Base-by-base conservation (phyloP, 2,888 invertebrate genomes). In the Pimpla rufipes region DNA sequence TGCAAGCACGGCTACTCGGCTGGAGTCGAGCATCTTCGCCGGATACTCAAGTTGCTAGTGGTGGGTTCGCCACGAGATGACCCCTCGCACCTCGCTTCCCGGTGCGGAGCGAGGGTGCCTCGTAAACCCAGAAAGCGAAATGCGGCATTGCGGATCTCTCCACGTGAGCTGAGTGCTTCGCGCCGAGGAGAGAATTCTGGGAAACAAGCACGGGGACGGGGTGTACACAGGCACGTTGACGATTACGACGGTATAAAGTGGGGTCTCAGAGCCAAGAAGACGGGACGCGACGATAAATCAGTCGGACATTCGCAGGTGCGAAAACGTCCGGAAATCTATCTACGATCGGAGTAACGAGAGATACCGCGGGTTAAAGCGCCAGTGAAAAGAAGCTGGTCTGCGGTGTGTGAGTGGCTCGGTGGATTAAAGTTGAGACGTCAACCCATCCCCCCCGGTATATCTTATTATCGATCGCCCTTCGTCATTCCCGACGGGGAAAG, bases 91-190 rank as follows among this genome's bases (percentile, higher is more conserved):
- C 13, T 16, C 1, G 13, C 21, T 1, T 10, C 23, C 18, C 40
- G 16, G n/a, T n/a, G 16, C 23, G 40, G 10, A 2, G 10, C 23
- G 23, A 11, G 8, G 16, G 45, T n/a, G n/a, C 42, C 66, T 52
- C 62, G 47, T 59, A 23, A 81, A 37, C 47, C 76, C 42, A 18
- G 55, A 64, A 21, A 45, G 57, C 71, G 57, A 71, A 76, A 71
- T 71, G 57, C 81, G 57, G 66, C 76, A 81, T 66, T 76, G 81
- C 81, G 57, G 76, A 35, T 71, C 29, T 5, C 47, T 66, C 64
- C 66, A 13, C 37, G 59, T 59, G 42, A 5, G 42, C 68, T 3
- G 37, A 55, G 40, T 55, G 37, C n/a, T 21, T 0, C n/a, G 13
- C 37, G 2, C 11, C 1, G 6, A 8, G 13, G 40, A 42, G 3